Evolutionary conservation across 2,888 invertebrate species (phyloP).

Genomic region (Alloscopus bannaensis): DNA sequence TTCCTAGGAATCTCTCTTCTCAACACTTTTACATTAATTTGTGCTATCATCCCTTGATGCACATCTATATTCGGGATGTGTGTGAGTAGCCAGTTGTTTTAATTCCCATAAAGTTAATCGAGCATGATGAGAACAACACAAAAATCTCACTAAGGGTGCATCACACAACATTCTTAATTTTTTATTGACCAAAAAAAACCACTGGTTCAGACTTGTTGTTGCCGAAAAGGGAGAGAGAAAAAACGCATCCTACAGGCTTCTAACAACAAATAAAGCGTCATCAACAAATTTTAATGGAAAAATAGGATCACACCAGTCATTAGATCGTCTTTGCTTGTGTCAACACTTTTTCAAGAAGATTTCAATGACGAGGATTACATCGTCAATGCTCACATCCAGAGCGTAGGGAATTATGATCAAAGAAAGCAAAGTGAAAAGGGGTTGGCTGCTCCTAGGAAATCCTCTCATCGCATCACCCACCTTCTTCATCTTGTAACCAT

Average conservation of each 20-base stretch:
- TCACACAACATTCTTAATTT: background rate
- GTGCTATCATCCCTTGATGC: slow-evolving; percentile 56
- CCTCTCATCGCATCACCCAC: too few relatives aligned
- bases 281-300: slow-evolving; percentile 38
- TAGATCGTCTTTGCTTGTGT: slow-evolving; percentile 49
- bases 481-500: slow-evolving; percentile 17
- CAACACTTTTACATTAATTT: slow-evolving; percentile 62
- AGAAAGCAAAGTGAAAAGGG: slow-evolving; percentile 22
- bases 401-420: slow-evolving; percentile 21
- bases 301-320: slow-evolving; percentile 27
- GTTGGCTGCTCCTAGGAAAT: background rate
- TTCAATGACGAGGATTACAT: background rate
- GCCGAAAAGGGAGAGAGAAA: background rate
- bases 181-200: slow-evolving; percentile 26
- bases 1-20: slow-evolving; percentile 56
- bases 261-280: slow-evolving; percentile 34
- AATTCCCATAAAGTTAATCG: slow-evolving; percentile 53
- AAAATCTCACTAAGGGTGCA: slow-evolving; percentile 1
- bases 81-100: slow-evolving; percentile 59
- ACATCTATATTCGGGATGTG: slow-evolving; percentile 7
- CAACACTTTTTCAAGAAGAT: slow-evolving; percentile 45
- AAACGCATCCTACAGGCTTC: background rate
- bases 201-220: slow-evolving; percentile 11
- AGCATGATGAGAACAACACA: background rate
- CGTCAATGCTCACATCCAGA: too few relatives aligned